Evolutionary conservation across 2,888 invertebrate species (phyloP), one percentile per base, ranked within the genome.

Genomic region (Julus scanicus): DNA sequence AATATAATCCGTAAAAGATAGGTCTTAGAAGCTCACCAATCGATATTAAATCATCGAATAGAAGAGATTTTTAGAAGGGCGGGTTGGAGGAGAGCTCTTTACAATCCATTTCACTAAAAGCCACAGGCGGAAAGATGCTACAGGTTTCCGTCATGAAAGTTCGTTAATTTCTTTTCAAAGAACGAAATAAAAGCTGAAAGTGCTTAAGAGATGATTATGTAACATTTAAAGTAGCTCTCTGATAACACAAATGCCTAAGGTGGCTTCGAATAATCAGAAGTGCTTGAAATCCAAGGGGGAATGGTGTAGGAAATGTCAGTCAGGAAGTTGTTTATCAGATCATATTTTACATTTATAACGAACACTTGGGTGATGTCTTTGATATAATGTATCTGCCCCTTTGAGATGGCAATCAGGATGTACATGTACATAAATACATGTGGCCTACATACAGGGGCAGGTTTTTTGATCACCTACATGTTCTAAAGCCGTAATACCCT

Each of bases 91-190:
- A 8, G 4, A 17, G 63, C 63, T 20, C 20, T 20, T 17, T 63
- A 13, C n/a, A 5, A 63, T 20, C 63, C 63, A 63, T n/a, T 63
- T 63, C n/a, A n/a, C 63, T 63, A 63, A 63, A 63, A 63, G 63
- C 63, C 63, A 63, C 63, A 63, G 63, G 63, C 63, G 17, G 63
- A 11, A 63, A 63, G 63, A 63, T 63, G 63, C 63, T n/a, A 63
- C 63, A 63, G 63, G 63, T 63, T 63, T n/a, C 63, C 63, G 8
- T 63, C 63, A n/a, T 63, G 20, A 63, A 11, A 53, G 53, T 48
- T 11, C 2, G 63, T 63, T 63, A 17, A 63, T n/a, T 63, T 63
- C 63, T n/a, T n/a, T n/a, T 63, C n/a, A 63, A n/a, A n/a, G n/a
- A 6, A 17, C n/a, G 63, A 4, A 63, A n/a, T 15, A 20, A 4